Evolutionary conservation across 2,888 invertebrate species (phyloP).

Genomic region (Nymphalis urticae): DNA sequence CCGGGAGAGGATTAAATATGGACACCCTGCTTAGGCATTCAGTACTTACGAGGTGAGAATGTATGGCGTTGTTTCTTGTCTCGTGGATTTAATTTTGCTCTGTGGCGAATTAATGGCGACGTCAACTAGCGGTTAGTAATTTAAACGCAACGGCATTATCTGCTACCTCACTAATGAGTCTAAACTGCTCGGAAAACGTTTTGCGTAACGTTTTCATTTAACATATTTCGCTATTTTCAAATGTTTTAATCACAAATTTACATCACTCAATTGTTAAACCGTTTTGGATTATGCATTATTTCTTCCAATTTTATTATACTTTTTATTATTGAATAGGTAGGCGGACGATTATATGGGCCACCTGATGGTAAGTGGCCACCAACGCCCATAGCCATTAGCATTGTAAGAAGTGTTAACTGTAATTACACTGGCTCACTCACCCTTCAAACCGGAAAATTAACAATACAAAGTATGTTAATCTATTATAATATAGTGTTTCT

Average conservation of each 20-base stretch:
- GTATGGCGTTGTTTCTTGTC: constrained; percentile 31
- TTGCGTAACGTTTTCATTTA: constrained; percentile 10
- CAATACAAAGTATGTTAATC: too few species aligned
- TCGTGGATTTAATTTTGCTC: constrained; percentile 40
- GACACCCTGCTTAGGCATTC: constrained; percentile 44
- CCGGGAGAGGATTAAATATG: constrained; percentile 41
- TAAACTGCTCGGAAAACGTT: neutral
- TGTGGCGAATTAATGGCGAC: constrained; percentile 39
- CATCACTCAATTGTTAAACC: too few species aligned
- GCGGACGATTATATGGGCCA: too few species aligned
- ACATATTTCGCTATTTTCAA: neutral
- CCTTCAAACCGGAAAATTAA: too few species aligned
- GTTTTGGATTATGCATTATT: too few species aligned
- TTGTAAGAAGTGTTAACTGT: too few species aligned
- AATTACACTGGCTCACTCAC: too few species aligned
- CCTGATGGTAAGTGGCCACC: too few species aligned
- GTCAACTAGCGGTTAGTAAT: constrained; percentile 36
- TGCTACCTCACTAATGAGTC: constrained; percentile 8
- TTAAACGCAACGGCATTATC: constrained; percentile 36
- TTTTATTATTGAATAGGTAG: too few species aligned
- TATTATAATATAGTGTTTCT: too few species aligned
- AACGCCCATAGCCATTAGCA: too few species aligned
- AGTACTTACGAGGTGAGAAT: constrained; percentile 39
- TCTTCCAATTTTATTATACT: too few species aligned
- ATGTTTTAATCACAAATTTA: neutral